Conservation (phyloP, 2,888 invertebrate genomes). For the Tanypteryx hageni region DNA sequence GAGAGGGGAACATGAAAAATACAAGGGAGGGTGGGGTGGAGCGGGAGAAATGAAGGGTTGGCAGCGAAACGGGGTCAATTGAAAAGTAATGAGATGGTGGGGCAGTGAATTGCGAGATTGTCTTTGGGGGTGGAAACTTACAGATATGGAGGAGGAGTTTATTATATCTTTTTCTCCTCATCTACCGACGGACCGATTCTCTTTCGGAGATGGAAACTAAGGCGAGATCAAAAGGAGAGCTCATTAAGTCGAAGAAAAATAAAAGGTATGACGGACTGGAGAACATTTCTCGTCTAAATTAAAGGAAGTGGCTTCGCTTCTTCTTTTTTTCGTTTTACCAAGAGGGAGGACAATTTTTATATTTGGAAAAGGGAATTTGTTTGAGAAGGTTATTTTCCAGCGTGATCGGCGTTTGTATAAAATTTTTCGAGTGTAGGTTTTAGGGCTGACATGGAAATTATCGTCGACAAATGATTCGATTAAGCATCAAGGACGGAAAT, state of each 20-base stretch:
- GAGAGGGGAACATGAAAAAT: background rate
- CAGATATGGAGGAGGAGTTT: background rate
- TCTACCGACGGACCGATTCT: background rate
- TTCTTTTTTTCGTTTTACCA: background rate
- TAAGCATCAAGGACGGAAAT: no score
- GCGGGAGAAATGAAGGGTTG: background rate
- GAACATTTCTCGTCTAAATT: background rate
- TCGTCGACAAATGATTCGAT: no score
- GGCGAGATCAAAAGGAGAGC: constrained; percentile 5
- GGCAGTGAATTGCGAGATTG: background rate
- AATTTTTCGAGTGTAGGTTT: no score
- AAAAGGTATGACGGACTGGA: background rate
- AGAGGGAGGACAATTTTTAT: no score
- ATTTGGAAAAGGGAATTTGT: no score
- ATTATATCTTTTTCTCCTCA: background rate
- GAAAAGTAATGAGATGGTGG: constrained; percentile 25
- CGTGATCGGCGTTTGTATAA: no score
- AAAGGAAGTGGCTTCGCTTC: background rate
- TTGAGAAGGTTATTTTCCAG: no score
- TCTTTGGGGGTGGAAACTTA: constrained; percentile 3
- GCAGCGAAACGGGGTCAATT: background rate
- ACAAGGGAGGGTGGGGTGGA: background rate
- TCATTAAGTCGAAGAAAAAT: background rate
- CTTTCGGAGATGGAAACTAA: background rate
- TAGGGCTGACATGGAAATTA: no score